phyloP scores from a whole-genome alignment of 2,797 vertebrate species.

The Decapterus maruadsi region DNA sequence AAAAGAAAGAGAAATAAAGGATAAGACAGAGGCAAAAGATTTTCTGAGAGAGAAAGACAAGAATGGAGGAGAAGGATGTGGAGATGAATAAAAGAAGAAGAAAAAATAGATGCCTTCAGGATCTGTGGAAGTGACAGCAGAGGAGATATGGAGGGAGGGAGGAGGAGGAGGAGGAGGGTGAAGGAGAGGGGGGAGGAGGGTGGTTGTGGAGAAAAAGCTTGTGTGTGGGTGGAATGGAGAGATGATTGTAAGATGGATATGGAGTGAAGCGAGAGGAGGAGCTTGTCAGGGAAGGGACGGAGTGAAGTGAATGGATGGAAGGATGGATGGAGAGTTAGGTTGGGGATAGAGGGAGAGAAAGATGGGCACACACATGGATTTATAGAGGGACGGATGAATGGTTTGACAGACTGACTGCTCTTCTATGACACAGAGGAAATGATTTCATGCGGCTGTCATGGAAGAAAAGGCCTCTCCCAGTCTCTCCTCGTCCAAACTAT shows the following conservation, averaged over 20 bases:
- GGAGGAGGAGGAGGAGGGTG: constrained; percentile 15
- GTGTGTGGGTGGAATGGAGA: constrained; percentile 71
- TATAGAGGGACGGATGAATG: constrained; percentile 34
- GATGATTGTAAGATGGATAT: constrained; percentile 67
- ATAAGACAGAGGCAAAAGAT: constrained; percentile 10
- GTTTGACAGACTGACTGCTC: constrained; percentile 44
- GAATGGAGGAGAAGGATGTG: constrained; percentile 34
- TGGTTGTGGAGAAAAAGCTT: constrained; percentile 29
- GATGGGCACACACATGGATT: constrained; percentile 17
- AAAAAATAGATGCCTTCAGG: constrained; percentile 57
- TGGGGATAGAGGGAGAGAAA: constrained; percentile 14
- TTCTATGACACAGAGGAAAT: constrained; percentile 39
- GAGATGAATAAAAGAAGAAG: constrained; percentile 30
- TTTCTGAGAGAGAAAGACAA: constrained; percentile 17
- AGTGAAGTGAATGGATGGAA: constrained; percentile 1
- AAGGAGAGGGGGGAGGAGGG: constrained; percentile 18
- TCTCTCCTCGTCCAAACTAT: constrained; percentile 18
- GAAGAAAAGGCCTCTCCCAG: constrained; percentile 35
- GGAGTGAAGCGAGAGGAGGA: constrained; percentile 53
- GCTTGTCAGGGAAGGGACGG: constrained; percentile 28
- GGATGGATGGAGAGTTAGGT: constrained; percentile 1
- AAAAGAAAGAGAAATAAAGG: constrained; percentile 1
- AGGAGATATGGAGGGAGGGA: constrained; percentile 54
- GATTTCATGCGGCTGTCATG: constrained; percentile 24
- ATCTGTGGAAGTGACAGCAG: constrained; percentile 68